phyloP scores from a whole-genome alignment of 1,140 invertebrate genomes.

The Plectrocnemia conspersa region DNA sequence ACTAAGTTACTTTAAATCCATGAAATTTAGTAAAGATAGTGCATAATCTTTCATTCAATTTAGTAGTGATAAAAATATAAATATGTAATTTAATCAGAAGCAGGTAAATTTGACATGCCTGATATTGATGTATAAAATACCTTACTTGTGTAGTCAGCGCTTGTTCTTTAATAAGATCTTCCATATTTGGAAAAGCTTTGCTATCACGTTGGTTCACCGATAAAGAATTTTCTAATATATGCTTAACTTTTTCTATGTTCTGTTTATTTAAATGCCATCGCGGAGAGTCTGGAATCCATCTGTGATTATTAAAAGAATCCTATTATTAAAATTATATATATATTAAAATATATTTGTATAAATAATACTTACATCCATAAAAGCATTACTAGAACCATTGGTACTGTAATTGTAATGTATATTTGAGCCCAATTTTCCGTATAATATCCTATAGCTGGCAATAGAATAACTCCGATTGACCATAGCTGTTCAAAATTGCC shows the following conservation, averaged over 20 bases:
- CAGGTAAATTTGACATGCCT: no score
- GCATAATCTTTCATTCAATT: no score
- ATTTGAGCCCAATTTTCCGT: slow-evolving; percentile 45
- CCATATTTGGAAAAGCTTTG: slow-evolving; percentile 41
- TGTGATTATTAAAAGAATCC: slow-evolving; percentile 14
- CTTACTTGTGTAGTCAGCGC: slow-evolving; percentile 25
- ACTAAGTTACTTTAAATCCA: no score
- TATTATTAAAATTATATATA: neutral
- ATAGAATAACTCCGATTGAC: slow-evolving; percentile 46
- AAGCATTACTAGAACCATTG: slow-evolving; percentile 43
- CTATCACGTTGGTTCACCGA: slow-evolving; percentile 42
- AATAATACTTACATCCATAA: slow-evolving; percentile 36
- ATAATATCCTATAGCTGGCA: slow-evolving; percentile 44
- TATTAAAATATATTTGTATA: neutral
- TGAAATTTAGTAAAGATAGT: no score
- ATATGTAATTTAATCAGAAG: no score
- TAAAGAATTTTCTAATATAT: slow-evolving; percentile 40
- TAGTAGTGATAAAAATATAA: no score
- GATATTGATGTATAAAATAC: neutral
- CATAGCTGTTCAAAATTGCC: slow-evolving; percentile 47
- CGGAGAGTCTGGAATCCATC: slow-evolving; percentile 46
- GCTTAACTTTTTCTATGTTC: slow-evolving; percentile 37
- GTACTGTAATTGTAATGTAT: slow-evolving; percentile 46
- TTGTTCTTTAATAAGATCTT: slow-evolving; percentile 42
- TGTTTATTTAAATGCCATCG: slow-evolving; percentile 43